Conservation (phyloP, 1,140 invertebrate species). For the Temnothorax curvispinosus region DNA sequence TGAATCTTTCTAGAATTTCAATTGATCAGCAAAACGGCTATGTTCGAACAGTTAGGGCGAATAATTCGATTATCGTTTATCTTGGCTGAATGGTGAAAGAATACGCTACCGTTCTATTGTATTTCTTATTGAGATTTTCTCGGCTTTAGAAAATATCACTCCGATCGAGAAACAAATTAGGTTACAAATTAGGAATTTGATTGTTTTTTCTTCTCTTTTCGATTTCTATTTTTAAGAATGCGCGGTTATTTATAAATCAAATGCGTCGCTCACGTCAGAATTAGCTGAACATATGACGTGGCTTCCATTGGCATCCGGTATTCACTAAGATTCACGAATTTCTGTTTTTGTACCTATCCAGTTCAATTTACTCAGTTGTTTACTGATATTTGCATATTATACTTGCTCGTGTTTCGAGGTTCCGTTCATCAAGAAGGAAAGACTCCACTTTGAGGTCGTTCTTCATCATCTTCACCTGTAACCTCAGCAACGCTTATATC, state of each 20-base stretch:
- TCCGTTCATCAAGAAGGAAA: neutral
- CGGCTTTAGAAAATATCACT: neutral
- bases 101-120: neutral
- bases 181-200: neutral
- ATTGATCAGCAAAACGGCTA: neutral
- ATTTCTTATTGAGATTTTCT: neutral
- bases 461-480: constrained; percentile 20
- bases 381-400: constrained; percentile 29
- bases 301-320: neutral
- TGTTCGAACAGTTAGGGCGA: neutral
- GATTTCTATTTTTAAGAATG: neutral
- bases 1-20: neutral
- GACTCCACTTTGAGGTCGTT: neutral
- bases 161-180: neutral
- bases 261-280: neutral
- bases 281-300: neutral
- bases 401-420: neutral
- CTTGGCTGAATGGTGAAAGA: neutral
- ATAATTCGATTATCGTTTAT: neutral
- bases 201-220: neutral
- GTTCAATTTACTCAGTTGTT: constrained; percentile 1
- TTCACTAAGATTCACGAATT: neutral
- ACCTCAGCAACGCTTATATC: neutral
- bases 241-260: neutral
- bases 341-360: neutral